phyloP scores from a whole-genome alignment of 2,113 vertebrate species.

The Lutjanus erythropterus region DNA sequence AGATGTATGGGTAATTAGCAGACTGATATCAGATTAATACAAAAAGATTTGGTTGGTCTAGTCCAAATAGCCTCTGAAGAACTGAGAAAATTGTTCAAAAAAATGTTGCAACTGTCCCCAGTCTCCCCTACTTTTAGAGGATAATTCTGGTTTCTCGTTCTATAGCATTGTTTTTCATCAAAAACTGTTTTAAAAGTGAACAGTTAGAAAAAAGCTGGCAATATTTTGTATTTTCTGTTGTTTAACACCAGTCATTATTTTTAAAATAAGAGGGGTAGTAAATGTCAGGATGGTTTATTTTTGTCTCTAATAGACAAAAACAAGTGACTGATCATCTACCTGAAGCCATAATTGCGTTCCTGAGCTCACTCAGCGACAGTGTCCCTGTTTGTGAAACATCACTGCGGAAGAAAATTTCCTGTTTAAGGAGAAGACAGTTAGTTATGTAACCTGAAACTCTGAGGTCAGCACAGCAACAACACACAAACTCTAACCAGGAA shows the following conservation, averaged over 20 bases:
- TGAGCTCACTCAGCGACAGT: conserved; percentile 76
- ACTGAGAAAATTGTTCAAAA: too few relatives aligned
- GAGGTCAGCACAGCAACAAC: neutral
- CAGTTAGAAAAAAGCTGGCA: too few relatives aligned
- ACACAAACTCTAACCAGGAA: neutral
- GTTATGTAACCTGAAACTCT: neutral
- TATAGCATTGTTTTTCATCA: neutral
- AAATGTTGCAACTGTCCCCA: too few relatives aligned
- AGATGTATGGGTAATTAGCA: too few relatives aligned
- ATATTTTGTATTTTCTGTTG: neutral
- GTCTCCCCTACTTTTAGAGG: neutral
- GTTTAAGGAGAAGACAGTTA: neutral
- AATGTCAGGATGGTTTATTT: neutral
- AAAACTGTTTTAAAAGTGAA: neutral
- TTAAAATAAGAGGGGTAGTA: too few relatives aligned
- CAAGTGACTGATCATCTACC: conserved; percentile 46
- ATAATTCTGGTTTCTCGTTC: neutral
- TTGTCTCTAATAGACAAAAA: neutral
- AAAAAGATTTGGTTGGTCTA: too few relatives aligned
- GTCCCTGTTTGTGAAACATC: conserved; percentile 73
- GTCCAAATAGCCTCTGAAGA: too few relatives aligned
- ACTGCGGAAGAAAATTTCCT: conserved; percentile 77
- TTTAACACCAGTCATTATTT: neutral
- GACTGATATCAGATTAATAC: too few relatives aligned
- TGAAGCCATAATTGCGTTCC: conserved; percentile 70